Evolutionary conservation across 2,113 vertebrate genomes (phyloP).

Genomic region (Trematocara macrostoma): DNA sequence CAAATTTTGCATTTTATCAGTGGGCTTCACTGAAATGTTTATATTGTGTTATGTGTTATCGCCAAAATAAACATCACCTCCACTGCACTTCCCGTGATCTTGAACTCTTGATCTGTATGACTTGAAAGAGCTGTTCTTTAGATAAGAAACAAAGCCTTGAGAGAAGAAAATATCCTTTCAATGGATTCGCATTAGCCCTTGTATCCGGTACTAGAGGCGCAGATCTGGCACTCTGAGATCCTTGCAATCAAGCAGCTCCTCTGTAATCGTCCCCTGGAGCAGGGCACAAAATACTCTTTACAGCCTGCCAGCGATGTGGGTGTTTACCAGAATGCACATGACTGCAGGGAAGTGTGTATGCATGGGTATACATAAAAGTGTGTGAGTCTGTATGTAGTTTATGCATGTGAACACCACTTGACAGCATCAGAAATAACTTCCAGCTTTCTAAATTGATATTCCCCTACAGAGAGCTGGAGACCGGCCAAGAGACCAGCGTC

Average conservation of each 20-base stretch:
- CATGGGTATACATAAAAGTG: background rate
- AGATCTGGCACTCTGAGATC: slow-evolving; percentile 22
- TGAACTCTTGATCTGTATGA: slow-evolving; percentile 23
- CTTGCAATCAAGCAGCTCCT: slow-evolving; percentile 49
- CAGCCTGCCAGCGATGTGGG: background rate
- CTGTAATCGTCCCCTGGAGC: slow-evolving; percentile 33
- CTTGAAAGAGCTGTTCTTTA: slow-evolving; percentile 33
- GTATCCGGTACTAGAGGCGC: slow-evolving; percentile 14
- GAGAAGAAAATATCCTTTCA: slow-evolving; percentile 13
- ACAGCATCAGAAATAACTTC: slow-evolving; percentile 19
- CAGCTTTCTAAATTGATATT: slow-evolving; percentile 21
- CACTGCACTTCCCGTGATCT: slow-evolving; percentile 30
- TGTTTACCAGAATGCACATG: background rate
- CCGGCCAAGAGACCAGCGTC: background rate
- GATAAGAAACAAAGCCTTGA: slow-evolving; percentile 49
- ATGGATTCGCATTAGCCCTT: slow-evolving; percentile 39
- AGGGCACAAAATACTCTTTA: background rate
- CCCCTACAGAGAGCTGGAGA: background rate
- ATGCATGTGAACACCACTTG: background rate
- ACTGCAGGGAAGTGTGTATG: background rate
- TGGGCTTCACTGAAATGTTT: background rate
- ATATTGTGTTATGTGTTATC: background rate
- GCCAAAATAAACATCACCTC: slow-evolving; percentile 28
- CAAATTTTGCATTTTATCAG: background rate
- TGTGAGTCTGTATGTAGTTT: background rate